Evolutionary conservation across 2,888 invertebrate species (phyloP).

Genomic region (Andrena hattorfiana): DNA sequence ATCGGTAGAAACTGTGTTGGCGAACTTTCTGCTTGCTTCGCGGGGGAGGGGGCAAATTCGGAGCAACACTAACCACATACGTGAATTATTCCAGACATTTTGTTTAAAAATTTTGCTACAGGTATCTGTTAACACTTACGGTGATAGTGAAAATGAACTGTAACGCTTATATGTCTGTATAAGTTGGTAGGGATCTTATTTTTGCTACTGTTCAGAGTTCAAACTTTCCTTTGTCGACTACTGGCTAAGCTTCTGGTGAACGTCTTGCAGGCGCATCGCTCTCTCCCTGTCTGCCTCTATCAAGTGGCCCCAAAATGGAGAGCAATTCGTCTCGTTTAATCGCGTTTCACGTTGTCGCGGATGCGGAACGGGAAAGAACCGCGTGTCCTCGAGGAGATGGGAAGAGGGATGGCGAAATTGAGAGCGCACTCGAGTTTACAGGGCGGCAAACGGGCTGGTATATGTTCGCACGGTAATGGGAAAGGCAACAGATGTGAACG

Average conservation of each 20-base stretch:
- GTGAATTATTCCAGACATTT: conserved; percentile 31
- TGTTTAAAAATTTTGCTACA: conserved; percentile 14
- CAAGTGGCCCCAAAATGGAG: conserved; percentile 16
- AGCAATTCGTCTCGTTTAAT: conserved; percentile 48
- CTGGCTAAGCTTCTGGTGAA: no score
- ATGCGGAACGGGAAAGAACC: conserved; percentile 5
- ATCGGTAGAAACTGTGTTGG: background rate
- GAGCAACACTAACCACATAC: conserved; percentile 20
- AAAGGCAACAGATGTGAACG: conserved; percentile 62
- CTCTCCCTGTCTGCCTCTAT: background rate
- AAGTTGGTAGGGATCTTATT: no score
- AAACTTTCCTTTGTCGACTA: background rate
- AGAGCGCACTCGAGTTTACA: conserved; percentile 57
- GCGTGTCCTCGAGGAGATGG: background rate
- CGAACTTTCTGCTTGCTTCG: background rate
- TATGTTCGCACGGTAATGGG: conserved; percentile 59
- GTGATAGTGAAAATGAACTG: no score
- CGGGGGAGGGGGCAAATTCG: conserved; percentile 9
- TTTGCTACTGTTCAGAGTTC: no score
- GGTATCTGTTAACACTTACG: no score
- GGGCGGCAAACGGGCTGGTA: conserved; percentile 59
- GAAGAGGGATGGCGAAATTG: conserved; percentile 46
- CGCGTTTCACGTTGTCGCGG: conserved; percentile 13
- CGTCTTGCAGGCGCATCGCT: background rate
- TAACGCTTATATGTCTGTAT: background rate